phyloP scores from a whole-genome alignment of 2,113 vertebrate species.

The Elanus axillaris region DNA sequence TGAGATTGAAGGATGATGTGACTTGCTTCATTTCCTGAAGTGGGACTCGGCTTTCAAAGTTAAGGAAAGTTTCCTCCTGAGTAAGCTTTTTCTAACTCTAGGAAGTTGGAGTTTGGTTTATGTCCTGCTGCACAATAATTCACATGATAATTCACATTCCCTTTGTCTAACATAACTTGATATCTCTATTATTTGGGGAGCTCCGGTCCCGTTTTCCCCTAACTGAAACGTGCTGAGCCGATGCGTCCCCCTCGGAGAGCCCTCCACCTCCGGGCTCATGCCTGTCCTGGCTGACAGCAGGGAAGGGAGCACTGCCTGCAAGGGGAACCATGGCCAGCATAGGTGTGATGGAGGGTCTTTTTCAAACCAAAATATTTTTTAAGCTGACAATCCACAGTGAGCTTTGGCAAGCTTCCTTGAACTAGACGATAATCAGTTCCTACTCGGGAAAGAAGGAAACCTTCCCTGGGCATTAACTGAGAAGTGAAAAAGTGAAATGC shows the following conservation, averaged over 20 bases:
- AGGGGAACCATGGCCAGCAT: not conserved
- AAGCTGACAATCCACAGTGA: not conserved
- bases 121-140: slow-evolving; percentile 38
- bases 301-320: not conserved
- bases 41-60: slow-evolving; percentile 37
- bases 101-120: slow-evolving; percentile 52
- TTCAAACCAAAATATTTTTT: not conserved
- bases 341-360: slow-evolving; percentile 1
- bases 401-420: not conserved
- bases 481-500: slow-evolving; percentile 26
- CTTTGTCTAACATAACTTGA: slow-evolving; percentile 38
- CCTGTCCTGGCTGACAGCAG: not conserved
- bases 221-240: not conserved
- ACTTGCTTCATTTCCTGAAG: slow-evolving; percentile 55
- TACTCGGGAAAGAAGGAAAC: not conserved
- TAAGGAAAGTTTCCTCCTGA: slow-evolving; percentile 41
- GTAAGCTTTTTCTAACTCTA: slow-evolving; percentile 41
- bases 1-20: slow-evolving; percentile 62
- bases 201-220: not conserved
- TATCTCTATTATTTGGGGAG: slow-evolving; percentile 49
- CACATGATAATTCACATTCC: slow-evolving; percentile 24
- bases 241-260: not conserved
- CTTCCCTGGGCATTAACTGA: not conserved
- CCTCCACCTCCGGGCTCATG: not conserved
- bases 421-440: not conserved